Evolutionary conservation across 1,140 invertebrate species (phyloP), one percentile per base, ranked within the genome.

Genomic region (Cyclina sinensis): DNA sequence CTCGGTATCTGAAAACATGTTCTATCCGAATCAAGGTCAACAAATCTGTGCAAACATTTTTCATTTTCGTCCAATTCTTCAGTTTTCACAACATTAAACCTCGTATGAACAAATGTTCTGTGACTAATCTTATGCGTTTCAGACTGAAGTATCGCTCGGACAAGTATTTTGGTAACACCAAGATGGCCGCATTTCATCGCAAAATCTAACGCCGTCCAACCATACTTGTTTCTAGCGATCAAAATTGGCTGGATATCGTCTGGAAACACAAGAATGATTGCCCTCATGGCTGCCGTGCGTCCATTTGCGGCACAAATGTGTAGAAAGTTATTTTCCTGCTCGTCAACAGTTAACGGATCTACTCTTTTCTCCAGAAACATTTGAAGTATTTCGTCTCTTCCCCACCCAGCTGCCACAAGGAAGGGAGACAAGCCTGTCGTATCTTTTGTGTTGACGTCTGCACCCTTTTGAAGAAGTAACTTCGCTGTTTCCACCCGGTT

Each of bases 361-460:
- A 79, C 74, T n/a, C 32, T 57, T n/a, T 48, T 86, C 16, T 51
- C 30, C 0, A 78, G 35, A 14, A 86, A 14, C 39, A 59, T 30
- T 1, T 79, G 30, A 14, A 86, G 16, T 0, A 79, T 39, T 12
- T 78, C 84, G 24, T 65, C 54, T 27, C 84, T 37, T n/a, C 70
- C 84, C 87, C 87, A 89, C 16, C 80, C 73, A 18, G 57, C 81
- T 3, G 87, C 82, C 3, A 98, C 97, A 27, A 89, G 86, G n/a
- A 89, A 85, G 11, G 87, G 90, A 37, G 82, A 86, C 9, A 98
- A 96, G 2, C 82, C 87, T 27, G 79, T 18, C 12, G 89, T 48
- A 89, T 97, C 96, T 46, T 95, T 91, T 3, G 95, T 95, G 89
- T 95, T 96, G 0, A 96, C 94, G 89, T 96, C 95, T n/a, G 96